Conservation (phyloP, 2,888 invertebrate species). For the Atrina japonica region DNA sequence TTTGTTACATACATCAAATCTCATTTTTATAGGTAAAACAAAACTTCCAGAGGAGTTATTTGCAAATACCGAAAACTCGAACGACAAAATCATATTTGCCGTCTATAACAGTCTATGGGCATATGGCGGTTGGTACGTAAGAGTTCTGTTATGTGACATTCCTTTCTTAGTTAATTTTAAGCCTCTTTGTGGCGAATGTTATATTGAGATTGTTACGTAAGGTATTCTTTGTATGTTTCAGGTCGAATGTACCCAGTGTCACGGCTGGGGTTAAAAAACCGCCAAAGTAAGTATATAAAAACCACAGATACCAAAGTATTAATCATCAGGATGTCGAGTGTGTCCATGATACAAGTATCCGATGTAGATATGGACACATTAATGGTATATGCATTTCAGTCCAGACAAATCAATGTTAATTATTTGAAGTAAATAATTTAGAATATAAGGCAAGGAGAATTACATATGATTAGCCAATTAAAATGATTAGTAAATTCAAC, state of each 20-base stretch:
- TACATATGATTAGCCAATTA: too few species aligned
- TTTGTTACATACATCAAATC: background rate
- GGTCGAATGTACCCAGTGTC: conserved; percentile 65
- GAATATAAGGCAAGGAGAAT: too few species aligned
- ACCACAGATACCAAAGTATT: too few species aligned
- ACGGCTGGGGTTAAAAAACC: conserved; percentile 63
- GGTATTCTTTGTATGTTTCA: conserved; percentile 43
- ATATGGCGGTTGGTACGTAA: conserved; percentile 90
- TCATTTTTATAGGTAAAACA: conserved; percentile 81
- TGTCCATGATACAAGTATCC: too few species aligned
- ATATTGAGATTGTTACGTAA: conserved; percentile 14
- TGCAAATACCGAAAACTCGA: conserved; percentile 42
- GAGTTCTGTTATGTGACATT: conserved; percentile 1
- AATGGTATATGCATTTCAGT: too few species aligned
- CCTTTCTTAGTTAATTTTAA: background rate
- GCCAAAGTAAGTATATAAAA: conserved; percentile 54
- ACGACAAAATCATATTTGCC: conserved; percentile 87
- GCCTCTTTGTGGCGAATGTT: conserved; percentile 32
- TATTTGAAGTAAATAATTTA: too few species aligned
- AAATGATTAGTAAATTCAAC: too few species aligned
- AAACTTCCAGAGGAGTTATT: conserved; percentile 50
- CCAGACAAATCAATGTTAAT: too few species aligned
- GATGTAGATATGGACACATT: too few species aligned
- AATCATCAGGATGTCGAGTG: too few species aligned
- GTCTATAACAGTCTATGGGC: conserved; percentile 93